phyloP scores from a whole-genome alignment of 2,113 vertebrate genomes.

The Lamprologus callipterus region DNA sequence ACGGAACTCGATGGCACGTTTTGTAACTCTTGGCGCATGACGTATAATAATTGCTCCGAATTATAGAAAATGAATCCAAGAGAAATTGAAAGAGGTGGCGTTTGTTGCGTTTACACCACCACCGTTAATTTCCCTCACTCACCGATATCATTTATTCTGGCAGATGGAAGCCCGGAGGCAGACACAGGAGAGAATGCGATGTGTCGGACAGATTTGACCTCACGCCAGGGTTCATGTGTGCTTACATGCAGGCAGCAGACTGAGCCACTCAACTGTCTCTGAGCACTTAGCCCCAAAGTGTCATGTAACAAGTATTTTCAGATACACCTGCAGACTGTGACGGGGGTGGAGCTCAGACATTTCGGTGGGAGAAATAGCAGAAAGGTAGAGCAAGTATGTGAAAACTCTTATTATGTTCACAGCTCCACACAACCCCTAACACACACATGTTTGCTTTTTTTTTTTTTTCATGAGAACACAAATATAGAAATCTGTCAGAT shows the following conservation, averaged over 20 bases:
- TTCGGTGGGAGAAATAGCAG: neutral
- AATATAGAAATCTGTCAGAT: neutral
- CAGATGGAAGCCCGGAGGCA: neutral
- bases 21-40: neutral
- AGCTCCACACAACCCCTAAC: neutral
- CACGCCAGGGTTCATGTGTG: neutral
- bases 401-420: neutral
- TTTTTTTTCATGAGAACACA: neutral
- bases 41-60: neutral
- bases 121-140: neutral
- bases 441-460: neutral
- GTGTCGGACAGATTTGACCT: neutral
- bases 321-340: conserved; percentile 2
- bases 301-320: conserved; percentile 25
- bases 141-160: neutral
- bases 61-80: neutral
- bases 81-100: neutral
- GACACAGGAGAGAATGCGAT: neutral
- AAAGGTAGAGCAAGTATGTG: neutral
- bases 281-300: neutral
- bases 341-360: neutral
- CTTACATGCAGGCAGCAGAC: neutral
- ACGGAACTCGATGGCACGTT: neutral
- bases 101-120: neutral
- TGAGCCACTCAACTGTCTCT: neutral